Conservation (phyloP, 2,888 invertebrate species). For the Branchinecta sandiegonensis region DNA sequence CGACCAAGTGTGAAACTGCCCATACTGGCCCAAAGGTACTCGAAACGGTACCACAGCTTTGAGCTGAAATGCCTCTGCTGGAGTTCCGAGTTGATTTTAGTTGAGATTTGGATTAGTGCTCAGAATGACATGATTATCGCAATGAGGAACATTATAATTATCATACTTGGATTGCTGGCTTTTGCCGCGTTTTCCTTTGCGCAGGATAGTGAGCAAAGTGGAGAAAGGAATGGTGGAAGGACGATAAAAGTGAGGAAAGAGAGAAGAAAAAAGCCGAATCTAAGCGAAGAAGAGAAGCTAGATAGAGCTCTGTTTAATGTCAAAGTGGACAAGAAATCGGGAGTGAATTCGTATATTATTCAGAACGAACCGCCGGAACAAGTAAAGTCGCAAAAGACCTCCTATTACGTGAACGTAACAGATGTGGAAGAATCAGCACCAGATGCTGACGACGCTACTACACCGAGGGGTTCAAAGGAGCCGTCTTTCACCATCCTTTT, state of each 20-base stretch:
- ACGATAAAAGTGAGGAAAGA: neutral
- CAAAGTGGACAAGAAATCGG: conserved; percentile 3
- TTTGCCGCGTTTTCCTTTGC: neutral
- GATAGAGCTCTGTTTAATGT: neutral
- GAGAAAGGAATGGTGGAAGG: neutral
- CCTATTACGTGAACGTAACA: neutral
- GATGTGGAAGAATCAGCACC: neutral
- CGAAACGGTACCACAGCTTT: conserved; percentile 9
- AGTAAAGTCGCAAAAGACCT: neutral
- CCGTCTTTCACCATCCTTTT: neutral
- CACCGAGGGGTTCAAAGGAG: neutral
- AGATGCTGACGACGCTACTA: neutral
- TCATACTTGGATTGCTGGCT: neutral
- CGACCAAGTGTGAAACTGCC: conserved; percentile 7
- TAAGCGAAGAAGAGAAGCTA: neutral
- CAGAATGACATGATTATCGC: neutral
- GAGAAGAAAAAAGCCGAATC: neutral
- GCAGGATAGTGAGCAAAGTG: too few relatives aligned
- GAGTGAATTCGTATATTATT: conserved; percentile 1
- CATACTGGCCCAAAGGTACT: neutral
- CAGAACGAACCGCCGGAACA: conserved; percentile 5
- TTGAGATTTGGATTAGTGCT: conserved; percentile 2
- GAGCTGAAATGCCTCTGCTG: neutral
- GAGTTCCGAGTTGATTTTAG: neutral
- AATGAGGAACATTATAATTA: neutral